Evolutionary conservation across 2,797 vertebrate species (phyloP).

Genomic region (Microhierax caerulescens): DNA sequence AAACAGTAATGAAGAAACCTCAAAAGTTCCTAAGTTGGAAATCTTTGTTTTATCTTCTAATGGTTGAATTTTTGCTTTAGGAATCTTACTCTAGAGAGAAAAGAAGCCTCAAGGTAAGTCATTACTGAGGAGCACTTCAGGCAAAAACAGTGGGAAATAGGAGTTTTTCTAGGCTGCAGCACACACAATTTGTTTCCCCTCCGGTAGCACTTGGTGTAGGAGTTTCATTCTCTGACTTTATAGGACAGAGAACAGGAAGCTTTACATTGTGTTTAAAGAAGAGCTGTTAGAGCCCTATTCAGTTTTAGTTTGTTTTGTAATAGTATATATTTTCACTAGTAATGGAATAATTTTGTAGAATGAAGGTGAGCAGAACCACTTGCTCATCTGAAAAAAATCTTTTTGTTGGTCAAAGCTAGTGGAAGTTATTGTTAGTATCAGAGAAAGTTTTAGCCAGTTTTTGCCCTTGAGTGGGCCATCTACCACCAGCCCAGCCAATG

Average conservation of each 20-base stretch:
- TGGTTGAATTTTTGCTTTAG: conserved; percentile 26
- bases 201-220: background rate
- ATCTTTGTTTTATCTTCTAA: conserved; percentile 39
- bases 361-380: background rate
- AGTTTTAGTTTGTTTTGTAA: background rate
- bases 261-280: background rate
- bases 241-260: background rate
- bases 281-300: background rate
- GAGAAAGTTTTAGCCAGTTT: background rate
- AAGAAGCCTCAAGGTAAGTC: conserved; percentile 12
- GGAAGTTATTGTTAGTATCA: background rate
- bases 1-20: background rate
- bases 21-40: conserved; percentile 12
- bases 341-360: background rate
- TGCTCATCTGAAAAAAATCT: background rate
- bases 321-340: background rate
- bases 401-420: background rate
- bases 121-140: background rate
- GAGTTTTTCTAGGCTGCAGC: background rate
- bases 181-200: background rate
- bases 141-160: background rate
- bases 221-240: background rate
- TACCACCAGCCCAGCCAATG: background rate
- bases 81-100: background rate
- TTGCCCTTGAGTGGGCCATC: background rate